A percentile compares a stretch with the other conserved stretches of the same genome.
Conservation (phyloP, 2,888 invertebrate genomes). For the Brachyopa scutellaris region DNA sequence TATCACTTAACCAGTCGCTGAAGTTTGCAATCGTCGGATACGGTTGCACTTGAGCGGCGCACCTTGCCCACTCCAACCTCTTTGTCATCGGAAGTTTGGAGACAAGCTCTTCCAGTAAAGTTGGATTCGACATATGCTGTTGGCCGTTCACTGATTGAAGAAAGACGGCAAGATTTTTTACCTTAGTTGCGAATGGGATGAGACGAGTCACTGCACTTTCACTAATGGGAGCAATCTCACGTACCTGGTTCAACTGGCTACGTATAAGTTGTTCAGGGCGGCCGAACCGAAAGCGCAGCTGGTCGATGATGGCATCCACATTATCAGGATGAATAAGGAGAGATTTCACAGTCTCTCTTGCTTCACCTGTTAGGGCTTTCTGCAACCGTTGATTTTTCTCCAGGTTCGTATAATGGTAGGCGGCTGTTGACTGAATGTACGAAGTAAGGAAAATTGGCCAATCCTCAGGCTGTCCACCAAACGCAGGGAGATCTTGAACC, state of each 20-base stretch:
- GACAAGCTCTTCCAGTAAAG: no score
- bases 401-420: conserved; percentile 3
- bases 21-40: no score
- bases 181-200: conserved; percentile 61
- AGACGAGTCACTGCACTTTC: conserved; percentile 42
- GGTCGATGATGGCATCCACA: conserved; percentile 29
- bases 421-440: no score
- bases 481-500: no score
- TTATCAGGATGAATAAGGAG: conserved; percentile 43
- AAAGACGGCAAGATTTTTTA: conserved; percentile 60
- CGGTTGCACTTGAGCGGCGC: neutral
- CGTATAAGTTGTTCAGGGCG: conserved; percentile 58
- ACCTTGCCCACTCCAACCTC: conserved; percentile 38
- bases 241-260: conserved; percentile 55
- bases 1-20: no score
- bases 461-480: no score
- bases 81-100: no score
- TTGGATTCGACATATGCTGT: no score
- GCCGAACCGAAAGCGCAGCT: conserved; percentile 42
- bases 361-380: conserved; percentile 10
- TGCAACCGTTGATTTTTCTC: conserved; percentile 29
- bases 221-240: conserved; percentile 34
- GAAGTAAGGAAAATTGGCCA: no score
- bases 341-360: conserved; percentile 17
- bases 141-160: conserved; percentile 51